Percentiles rank a stretch among this genome's conserved stretches.
These are phyloP conservation scores for Ptycholaimellus sp. DNA, from an alignment of 2,888 invertebrate genomes.

Conservation along the genomic window DNA sequence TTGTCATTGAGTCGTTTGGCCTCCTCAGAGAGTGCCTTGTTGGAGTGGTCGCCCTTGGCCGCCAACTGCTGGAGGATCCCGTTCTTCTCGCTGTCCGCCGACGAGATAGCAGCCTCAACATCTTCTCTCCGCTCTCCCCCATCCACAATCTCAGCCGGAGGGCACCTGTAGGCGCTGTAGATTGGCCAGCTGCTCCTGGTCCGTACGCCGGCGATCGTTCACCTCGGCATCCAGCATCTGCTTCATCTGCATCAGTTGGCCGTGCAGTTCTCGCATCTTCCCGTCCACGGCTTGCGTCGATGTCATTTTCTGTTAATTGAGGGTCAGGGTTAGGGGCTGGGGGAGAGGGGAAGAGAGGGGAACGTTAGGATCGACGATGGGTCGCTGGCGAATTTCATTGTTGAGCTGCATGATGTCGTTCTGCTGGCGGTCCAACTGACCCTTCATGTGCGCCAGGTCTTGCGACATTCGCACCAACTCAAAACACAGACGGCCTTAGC, in stretches of 20 bases:
- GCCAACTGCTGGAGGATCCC: constrained; percentile 15
- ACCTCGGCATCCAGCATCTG: constrained; percentile 15
- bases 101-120: not conserved
- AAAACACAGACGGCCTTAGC: constrained; percentile 8
- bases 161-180: not conserved
- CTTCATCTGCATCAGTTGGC: constrained; percentile 15
- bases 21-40: constrained; percentile 18
- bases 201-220: constrained; percentile 14
- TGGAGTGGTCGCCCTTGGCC: constrained; percentile 15
- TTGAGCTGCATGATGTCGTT: constrained; percentile 10
- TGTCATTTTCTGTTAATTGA: constrained; percentile 13
- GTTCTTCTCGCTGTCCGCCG: too few species aligned
- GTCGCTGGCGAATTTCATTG: constrained; percentile 13
- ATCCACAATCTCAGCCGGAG: not conserved
- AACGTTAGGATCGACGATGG: constrained; percentile 16
- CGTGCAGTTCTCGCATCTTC: constrained; percentile 17
- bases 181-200: constrained; percentile 11
- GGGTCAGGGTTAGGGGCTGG: not conserved
- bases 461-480: not conserved
- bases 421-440: constrained; percentile 11
- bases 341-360: not conserved
- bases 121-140: not conserved
- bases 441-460: constrained; percentile 8
- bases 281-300: constrained; percentile 15
- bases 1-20: constrained; percentile 17